Base-by-base conservation (phyloP, 2,888 invertebrate species). In the Acleris emargana region DNA sequence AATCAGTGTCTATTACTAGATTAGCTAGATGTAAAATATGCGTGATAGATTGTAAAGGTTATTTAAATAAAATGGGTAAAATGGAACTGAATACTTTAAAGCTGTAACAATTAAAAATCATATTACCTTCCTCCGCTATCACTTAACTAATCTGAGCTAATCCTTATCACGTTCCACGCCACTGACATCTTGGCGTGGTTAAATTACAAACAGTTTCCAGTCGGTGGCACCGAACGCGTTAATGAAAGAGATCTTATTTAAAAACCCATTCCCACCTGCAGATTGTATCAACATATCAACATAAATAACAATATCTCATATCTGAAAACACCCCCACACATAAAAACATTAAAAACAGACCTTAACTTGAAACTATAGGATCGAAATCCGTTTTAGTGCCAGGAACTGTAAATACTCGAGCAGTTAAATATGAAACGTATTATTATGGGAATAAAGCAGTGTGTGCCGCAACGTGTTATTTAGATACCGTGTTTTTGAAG, bases 251-350 rank as follows among this genome's bases (percentile, higher is more conserved):
- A 55, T 57, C 51, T 64, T 62, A 71, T 71, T 72, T 67, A 72
- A 68, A 70, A 68, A 67, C 62, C 67, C 69, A 75, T 74, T 77
- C 72, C 70, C 72, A 72, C 72, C 64, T 69, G 62, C 69, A 62
- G 64, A 71, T 75, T 70, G 71, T 71, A 75, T 76, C 74, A 69
- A 67, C 67, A 67, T 70, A 72, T 73, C 69, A 72, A 72, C 72
- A 76, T 76, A 73, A 74, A 74, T 75, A 72, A 73, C 71, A 69
- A 70, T 77, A 76, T 76, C 75, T 75, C 69, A 69, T 68, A 72
- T 73, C 70, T 73, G 69, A 67, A 70, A 62, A 62, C 71, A 71
- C 72, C 73, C 70, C 71, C 68, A 72, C 59, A 59, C 64, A 52
- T 60, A 38, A 20, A 53, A 52, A 17, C 43, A 57, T 28, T 20